These are phyloP conservation scores for Thymallus thymallus DNA, from an alignment of 2,113 vertebrate genomes.

Conservation along the genomic window DNA sequence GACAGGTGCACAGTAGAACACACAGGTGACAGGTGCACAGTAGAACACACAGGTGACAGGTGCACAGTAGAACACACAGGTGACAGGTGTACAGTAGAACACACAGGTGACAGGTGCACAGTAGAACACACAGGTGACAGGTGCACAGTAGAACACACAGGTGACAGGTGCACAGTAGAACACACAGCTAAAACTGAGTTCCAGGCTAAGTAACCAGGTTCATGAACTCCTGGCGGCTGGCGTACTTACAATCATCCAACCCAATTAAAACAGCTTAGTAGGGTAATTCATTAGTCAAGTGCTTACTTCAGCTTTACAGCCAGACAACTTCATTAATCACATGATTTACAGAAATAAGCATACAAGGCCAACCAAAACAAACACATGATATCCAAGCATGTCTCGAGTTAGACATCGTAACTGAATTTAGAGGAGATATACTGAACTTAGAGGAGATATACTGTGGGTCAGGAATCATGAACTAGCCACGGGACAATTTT, in stretches of 20 bases:
- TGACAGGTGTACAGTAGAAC: too few relatives aligned
- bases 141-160: neutral
- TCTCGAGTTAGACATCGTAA: neutral
- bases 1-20: too few relatives aligned
- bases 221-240: too few relatives aligned
- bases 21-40: too few relatives aligned
- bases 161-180: neutral
- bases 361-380: neutral
- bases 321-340: constrained; percentile 11
- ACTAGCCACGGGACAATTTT: rapidly evolving
- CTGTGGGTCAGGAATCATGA: too few relatives aligned
- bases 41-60: too few relatives aligned
- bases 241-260: too few relatives aligned
- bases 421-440: neutral
- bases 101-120: too few relatives aligned
- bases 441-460: neutral
- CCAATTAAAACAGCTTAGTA: constrained; percentile 1
- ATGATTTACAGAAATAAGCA: neutral
- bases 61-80: too few relatives aligned
- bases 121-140: too few relatives aligned
- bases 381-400: neutral
- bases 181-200: neutral
- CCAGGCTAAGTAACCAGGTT: too few relatives aligned
- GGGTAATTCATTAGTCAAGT: neutral
- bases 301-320: constrained; percentile 7